Conservation (phyloP, 2,113 vertebrate genomes). For the Podarcis cretensis region DNA sequence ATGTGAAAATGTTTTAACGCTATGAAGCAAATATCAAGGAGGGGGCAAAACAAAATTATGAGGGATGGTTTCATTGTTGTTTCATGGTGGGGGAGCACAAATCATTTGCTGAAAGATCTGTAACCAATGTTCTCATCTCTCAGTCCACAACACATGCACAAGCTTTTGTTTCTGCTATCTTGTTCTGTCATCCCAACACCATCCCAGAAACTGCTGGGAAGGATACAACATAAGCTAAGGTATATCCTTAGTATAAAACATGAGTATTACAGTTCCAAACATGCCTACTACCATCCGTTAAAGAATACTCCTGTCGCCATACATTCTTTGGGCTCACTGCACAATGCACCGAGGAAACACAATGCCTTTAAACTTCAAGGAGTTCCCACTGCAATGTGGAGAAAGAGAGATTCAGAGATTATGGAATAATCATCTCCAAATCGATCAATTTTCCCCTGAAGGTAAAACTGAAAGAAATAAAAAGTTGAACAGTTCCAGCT, state of each 20-base stretch:
- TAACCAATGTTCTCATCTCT: not conserved
- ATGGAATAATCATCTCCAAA: slow-evolving; percentile 82
- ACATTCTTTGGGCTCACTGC: slow-evolving; percentile 71
- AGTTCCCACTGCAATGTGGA: slow-evolving; percentile 73
- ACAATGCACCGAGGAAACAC: slow-evolving; percentile 66
- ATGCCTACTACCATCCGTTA: slow-evolving; percentile 46
- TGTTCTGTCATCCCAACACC: not conserved
- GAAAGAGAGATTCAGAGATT: slow-evolving; percentile 75
- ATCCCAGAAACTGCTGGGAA: slow-evolving; percentile 16
- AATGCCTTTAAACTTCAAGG: slow-evolving; percentile 79
- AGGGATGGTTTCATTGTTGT: not conserved
- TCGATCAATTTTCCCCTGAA: slow-evolving; percentile 80
- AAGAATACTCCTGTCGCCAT: slow-evolving; percentile 69
- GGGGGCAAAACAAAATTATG: not conserved
- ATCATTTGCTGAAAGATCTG: slow-evolving; percentile 6
- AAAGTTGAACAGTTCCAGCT: slow-evolving; percentile 74
- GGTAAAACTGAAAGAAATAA: slow-evolving; percentile 75
- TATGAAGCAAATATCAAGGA: not conserved
- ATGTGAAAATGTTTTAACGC: not conserved
- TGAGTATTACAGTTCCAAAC: slow-evolving; percentile 44
- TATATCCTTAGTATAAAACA: slow-evolving; percentile 26
- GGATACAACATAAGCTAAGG: not conserved
- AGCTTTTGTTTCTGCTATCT: not conserved
- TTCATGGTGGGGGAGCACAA: not conserved
- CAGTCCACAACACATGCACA: not conserved